Base-by-base conservation (phyloP, 1,140 invertebrate species). In the Pseudomyrmex flavicornis region DNA sequence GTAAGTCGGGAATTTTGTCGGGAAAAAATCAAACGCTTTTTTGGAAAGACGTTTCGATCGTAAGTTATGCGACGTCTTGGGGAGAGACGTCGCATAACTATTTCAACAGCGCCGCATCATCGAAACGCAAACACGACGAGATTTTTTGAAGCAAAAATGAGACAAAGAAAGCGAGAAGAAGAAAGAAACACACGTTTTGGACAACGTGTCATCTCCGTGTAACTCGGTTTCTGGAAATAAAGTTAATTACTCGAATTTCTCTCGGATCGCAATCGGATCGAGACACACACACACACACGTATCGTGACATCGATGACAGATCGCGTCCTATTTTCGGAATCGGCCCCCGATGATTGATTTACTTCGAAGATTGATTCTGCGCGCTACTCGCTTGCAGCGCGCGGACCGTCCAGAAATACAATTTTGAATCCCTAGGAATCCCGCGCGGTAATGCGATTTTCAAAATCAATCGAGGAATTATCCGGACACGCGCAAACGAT, bases 391-490 rank as follows among this genome's bases (percentile, higher is more conserved):
- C 35, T 5, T 7, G 35, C 35, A 35, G 35, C 35, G 35, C 17
- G 26, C 26, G 44, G 35, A 15, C 0, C 15, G 54, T 70, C 7
- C 54, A 52, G 76, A 80, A 72, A 80, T 80, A 80, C 54, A 80
- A 80, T 70, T 80, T 35, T 72, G 76, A 65, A 80, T 80, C 44
- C 20, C 66, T 80, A 35, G 66, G 76, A 80, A 80, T 80, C 54
- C 69, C 52, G 15, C 44, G 54, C 35, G 35, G 5, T 80, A 80
- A 80, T 80, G 54, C 76, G 76, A 70, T 80, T 80, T 80, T 80
- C 76, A 68, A 80, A 80, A 80, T 80, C 76, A 80, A 80, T 80
- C 76, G 76, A 80, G 76, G 76, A 80, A 80, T 80, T 80, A 80
- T 80, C 54, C 76, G 76, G 76, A 17, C 54, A 72, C 66, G 76